Percentiles rank a stretch among this genome's conserved stretches.
phyloP scores from a whole-genome alignment of 1,140 invertebrate species.

The Drosophila baimaii region DNA sequence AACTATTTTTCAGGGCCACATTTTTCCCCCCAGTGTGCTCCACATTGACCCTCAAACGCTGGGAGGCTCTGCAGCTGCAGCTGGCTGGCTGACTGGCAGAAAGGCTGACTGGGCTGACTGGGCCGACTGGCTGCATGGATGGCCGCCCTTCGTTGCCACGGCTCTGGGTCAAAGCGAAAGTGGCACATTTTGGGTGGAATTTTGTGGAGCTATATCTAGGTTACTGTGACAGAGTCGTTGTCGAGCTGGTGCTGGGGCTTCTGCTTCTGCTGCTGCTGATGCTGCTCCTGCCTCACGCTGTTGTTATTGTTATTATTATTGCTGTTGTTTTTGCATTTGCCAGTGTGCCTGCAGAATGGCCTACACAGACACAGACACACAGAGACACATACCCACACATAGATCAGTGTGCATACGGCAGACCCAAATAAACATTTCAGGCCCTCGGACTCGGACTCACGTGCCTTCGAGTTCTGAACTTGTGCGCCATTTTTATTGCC shows the following conservation, averaged over 20 bases:
- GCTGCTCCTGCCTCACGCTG: conserved; percentile 10
- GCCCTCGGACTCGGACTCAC: conserved; percentile 67
- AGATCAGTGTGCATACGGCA: conserved; percentile 52
- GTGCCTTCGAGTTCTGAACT: conserved; percentile 75
- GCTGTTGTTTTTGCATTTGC: conserved; percentile 53
- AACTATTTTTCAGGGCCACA: not conserved
- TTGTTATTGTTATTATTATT: conserved; percentile 47
- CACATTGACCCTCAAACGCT: conserved; percentile 77
- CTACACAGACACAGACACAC: conserved; percentile 55
- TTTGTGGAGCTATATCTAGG: conserved; percentile 78
- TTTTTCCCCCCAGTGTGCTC: conserved; percentile 29
- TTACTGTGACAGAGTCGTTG: conserved; percentile 76
- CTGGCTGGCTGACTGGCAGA: conserved; percentile 27
- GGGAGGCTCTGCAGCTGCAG: conserved; percentile 32
- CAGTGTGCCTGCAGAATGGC: conserved; percentile 70
- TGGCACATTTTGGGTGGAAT: conserved; percentile 80
- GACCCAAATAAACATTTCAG: conserved; percentile 78
- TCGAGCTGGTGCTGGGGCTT: conserved; percentile 45
- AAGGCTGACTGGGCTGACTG: conserved; percentile 23
- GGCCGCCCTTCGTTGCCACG: conserved; percentile 68
- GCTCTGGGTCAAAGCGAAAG: conserved; percentile 81
- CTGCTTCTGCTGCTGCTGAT: not conserved
- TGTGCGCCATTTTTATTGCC: conserved; percentile 81
- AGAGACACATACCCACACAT: conserved; percentile 34
- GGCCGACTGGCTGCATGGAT: conserved; percentile 40